phyloP scores from a whole-genome alignment of 2,888 invertebrate genomes.

The Clunio marinus region DNA sequence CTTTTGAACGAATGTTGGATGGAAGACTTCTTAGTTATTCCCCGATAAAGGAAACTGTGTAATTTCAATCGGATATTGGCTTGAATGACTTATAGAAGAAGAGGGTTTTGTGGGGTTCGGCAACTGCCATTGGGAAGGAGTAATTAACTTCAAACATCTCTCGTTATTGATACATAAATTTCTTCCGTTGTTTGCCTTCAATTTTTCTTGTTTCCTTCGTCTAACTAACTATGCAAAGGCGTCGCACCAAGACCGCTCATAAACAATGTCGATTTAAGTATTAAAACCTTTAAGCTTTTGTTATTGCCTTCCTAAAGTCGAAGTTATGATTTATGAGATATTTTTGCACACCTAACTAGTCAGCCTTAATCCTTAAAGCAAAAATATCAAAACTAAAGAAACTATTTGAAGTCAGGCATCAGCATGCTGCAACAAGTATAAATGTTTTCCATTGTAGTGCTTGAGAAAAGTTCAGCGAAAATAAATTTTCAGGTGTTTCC shows the following conservation, averaged over 20 bases:
- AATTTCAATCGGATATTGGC: slow-evolving; percentile 22
- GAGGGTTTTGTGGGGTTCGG: no score
- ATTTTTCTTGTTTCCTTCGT: neutral
- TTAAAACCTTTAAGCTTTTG: neutral
- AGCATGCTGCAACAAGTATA: slow-evolving; percentile 16
- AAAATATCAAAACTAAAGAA: no score
- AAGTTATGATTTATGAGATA: no score
- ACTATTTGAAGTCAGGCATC: no score
- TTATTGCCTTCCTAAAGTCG: no score
- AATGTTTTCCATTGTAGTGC: no score
- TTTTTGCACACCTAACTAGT: no score
- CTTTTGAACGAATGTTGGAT: neutral
- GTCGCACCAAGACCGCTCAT: no score
- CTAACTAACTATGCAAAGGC: neutral
- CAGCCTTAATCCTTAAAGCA: no score
- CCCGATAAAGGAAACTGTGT: slow-evolving; percentile 13
- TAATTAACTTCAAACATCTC: slow-evolving; percentile 16
- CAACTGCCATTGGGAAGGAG: neutral
- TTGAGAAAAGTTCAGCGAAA: neutral
- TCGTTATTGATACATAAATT: slow-evolving; percentile 14
- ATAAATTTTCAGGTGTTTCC: slow-evolving; percentile 19
- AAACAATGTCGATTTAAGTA: neutral
- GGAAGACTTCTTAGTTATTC: neutral
- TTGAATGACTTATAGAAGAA: neutral
- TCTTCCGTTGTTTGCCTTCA: neutral